Base-by-base conservation (phyloP, 53 echinoderm and acorn worm genomes). In the Actinopyga echinites region DNA sequence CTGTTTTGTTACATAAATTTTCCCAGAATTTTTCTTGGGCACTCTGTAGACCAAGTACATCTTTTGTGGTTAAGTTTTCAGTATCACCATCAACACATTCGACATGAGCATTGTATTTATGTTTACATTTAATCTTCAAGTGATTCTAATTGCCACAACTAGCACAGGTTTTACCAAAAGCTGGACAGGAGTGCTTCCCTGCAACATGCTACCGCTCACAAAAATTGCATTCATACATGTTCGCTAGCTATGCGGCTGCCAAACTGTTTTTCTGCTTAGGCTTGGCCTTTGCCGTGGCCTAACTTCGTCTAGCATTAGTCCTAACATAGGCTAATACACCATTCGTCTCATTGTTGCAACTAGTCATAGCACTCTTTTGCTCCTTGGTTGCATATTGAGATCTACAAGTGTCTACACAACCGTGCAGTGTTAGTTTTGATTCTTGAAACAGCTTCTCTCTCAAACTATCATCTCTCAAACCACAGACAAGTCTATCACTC, bases 371-470 rank as follows among this genome's bases (percentile, higher is more conserved):
- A 28, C 20, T 62, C 9, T 25, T 37, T 29, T 69, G 71, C 19
- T 15, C 30, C 35, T 69, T 69, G 30, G 71, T 17, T 13, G 71
- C 25, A 22, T 60, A 49, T n/a, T 32, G 21, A 30, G 59, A 32
- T 81, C 32, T 69, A 69, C 71, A 31, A 32, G 17, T 69, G 35
- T 69, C 71, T n/a, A 81, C 30, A 60, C 82, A 81, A 15, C 20
- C 57, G 22, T 26, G 20, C 82, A 81, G 42, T 30, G 82, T 81
- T 21, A 81, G 82, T 23, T 81, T 81, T 26, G 60, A 31, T 32
- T 81, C 82, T 37, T 81, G 82, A 21, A 81, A 60, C 24, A 81
- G 38, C 3, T 11, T 49, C 38, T 81, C 61, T 33, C 82, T 59
- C 32, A n/a, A 81, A 60, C 38, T 59, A 24, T 81, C 38, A 81